A percentile compares a stretch with the other conserved stretches of the same genome.
phyloP scores from a whole-genome alignment of 2,888 invertebrate species.

The Dicycla oo region DNA sequence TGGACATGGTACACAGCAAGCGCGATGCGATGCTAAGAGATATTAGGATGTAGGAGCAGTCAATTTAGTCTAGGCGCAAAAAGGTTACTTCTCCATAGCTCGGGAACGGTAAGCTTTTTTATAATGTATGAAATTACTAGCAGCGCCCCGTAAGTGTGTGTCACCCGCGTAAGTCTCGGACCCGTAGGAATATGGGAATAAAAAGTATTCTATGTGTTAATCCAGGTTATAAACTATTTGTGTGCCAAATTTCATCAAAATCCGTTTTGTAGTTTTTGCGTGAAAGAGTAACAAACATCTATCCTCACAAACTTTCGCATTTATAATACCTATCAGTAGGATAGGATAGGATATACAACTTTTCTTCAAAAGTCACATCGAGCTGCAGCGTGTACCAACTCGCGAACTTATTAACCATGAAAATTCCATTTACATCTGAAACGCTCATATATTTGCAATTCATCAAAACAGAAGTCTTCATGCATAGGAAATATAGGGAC shows the following conservation, averaged over 20 bases:
- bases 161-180: too few relatives aligned
- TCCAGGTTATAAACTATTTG: too few relatives aligned
- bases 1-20: slow-evolving; percentile 66
- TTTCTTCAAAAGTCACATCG: neutral
- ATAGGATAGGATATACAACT: too few relatives aligned
- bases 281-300: too few relatives aligned
- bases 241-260: too few relatives aligned
- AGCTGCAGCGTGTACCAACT: neutral
- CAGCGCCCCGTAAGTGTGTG: too few relatives aligned
- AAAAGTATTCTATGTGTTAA: too few relatives aligned
- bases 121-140: slow-evolving; percentile 5
- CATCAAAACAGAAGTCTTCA: slow-evolving; percentile 46
- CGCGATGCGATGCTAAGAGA: slow-evolving; percentile 59
- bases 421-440: slow-evolving; percentile 26
- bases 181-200: too few relatives aligned
- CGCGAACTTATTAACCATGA: slow-evolving; percentile 7
- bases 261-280: too few relatives aligned
- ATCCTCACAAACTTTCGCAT: too few relatives aligned
- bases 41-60: neutral
- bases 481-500: slow-evolving; percentile 69
- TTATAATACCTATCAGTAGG: too few relatives aligned
- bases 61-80: neutral
- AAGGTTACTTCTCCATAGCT: neutral
- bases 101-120: neutral
- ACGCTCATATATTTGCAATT: slow-evolving; percentile 27